Base-by-base conservation (phyloP, 2,113 vertebrate species). In the Ptychochromis oligacanthus region DNA sequence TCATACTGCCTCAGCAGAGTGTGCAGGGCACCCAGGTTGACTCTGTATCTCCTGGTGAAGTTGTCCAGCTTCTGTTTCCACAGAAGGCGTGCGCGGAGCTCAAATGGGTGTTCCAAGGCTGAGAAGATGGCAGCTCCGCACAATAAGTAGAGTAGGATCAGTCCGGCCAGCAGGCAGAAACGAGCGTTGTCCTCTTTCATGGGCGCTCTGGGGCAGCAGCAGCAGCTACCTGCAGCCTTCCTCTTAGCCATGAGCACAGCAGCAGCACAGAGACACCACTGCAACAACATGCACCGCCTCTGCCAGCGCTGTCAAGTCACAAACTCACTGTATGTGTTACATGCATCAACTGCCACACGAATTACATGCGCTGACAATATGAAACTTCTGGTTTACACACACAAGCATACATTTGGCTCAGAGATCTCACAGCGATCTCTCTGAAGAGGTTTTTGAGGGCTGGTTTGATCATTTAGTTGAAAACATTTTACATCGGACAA, bases 161-260 rank as follows among this genome's bases (percentile, higher is more conserved):
- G 88, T 20, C 79, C 91, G 0, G 96, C 96, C 89, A 96, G 91
- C 84, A 96, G 87, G 86, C 93, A 95, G 82, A 96, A 96, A 60
- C 96, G 95, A 81, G 95, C 96, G 34, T 96, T 96, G 91, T 96
- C 96, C 79, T 96, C 93, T 10, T 96, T 96, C 89, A 96, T 78
- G 78, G 93, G 92, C 3, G 90, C 87, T 80, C 93, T 89, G 59
- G 93, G 92, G 90, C 94, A 94, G 92, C 93, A 94, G 92, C 92
- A 93, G 88, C 86, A 85, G 77, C 91, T 67, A 36, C 88, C 92
- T 24, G 91, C 81, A 65, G 89, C 82, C 76, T 92, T 94, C 81
- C 93, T 92, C 88, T 84, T 93, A 93, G 94, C 95, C 95, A 95
- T 96, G 93, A 91, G 92, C 83, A 58, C 87, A 81, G 84, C 84